Evolutionary conservation across 1,140 invertebrate species (phyloP).

Genomic region (Pogonus chalceus): DNA sequence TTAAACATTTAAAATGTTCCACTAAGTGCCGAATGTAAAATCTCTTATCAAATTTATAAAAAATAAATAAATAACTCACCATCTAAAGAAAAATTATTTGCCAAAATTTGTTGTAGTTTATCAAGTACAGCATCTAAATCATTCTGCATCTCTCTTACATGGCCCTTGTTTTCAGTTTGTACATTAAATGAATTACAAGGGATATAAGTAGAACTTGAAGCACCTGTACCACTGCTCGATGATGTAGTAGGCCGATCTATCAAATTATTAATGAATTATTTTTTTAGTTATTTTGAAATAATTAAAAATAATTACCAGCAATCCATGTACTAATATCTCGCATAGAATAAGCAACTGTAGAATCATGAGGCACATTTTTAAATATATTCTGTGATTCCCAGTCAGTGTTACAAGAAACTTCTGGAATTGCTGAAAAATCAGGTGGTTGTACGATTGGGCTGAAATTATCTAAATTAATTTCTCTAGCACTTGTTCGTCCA

Average conservation of each 20-base stretch:
- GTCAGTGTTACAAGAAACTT: neutral
- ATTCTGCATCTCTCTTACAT: constrained; percentile 33
- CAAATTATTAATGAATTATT: too few relatives aligned
- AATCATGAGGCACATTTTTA: constrained; percentile 6
- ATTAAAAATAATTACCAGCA: constrained; percentile 29
- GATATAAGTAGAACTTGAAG: constrained; percentile 15
- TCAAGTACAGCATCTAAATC: constrained; percentile 48
- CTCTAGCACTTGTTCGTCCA: constrained; percentile 6
- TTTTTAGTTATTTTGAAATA: constrained; percentile 8
- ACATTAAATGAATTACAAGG: neutral
- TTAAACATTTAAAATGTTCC: too few relatives aligned
- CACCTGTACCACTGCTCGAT: neutral
- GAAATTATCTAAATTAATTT: constrained; percentile 35
- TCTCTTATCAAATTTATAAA: too few relatives aligned
- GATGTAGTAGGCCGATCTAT: constrained; percentile 14
- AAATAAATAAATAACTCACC: constrained; percentile 35
- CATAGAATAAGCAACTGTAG: constrained; percentile 40
- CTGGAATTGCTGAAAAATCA: constrained; percentile 10
- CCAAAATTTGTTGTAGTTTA: constrained; percentile 47
- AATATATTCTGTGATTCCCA: constrained; percentile 8
- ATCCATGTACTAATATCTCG: constrained; percentile 48
- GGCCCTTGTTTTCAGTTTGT: neutral
- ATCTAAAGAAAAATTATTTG: constrained; percentile 47
- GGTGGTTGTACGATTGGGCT: constrained; percentile 40
- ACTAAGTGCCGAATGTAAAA: too few relatives aligned